Base-by-base conservation (phyloP, 2,113 vertebrate genomes). In the Eleginops maclovinus region DNA sequence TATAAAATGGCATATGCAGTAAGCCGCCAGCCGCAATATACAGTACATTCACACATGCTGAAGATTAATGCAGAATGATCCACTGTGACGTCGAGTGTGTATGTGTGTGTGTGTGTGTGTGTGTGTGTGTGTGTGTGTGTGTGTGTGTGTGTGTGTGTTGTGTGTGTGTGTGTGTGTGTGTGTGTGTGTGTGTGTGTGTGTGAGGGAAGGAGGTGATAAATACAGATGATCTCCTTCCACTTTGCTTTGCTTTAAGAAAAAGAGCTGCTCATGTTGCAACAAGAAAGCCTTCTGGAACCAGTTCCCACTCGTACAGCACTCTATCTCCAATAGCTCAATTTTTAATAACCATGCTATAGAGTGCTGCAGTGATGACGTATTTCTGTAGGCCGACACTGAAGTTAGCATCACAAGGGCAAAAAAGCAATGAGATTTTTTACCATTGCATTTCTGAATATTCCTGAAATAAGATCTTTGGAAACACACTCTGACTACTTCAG, bases 41-140 rank as follows among this genome's bases (percentile, higher is more conserved):
- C 22, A 56, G 56, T 61, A 49, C 43, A 46, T 54, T 79, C 64
- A 64, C 67, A 86, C 65, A 71, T 59, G 68, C 72, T 55, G 81
- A 59, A 77, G 64, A 68, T 87, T 64, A 68, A 75, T 59, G 78
- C 81, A 84, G 75, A 79, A 70, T 53, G 59, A 79, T 86, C 63
- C 60, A 63, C 55, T 73, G 50, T 74, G 73, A 69, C 13, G 9
- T 65, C n/a, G 58, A 65, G 40, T 67, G 36, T 5, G 53, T 62
- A 74, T 49, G 40, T 47, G 80, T 60, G 40, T 80, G 74, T 65
- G 77, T 58, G 51, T 77, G 73, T 47, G 63, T 50, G 43, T 58
- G 31, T 51, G 68, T 44, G 69, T 28, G 19, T 22, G 28, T 26
- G 67, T 24, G 44, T 71, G 31, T 47, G 78, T 49, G 40, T 72